Conservation (phyloP, 2,113 vertebrate genomes). For the Takifugu flavidus region DNA sequence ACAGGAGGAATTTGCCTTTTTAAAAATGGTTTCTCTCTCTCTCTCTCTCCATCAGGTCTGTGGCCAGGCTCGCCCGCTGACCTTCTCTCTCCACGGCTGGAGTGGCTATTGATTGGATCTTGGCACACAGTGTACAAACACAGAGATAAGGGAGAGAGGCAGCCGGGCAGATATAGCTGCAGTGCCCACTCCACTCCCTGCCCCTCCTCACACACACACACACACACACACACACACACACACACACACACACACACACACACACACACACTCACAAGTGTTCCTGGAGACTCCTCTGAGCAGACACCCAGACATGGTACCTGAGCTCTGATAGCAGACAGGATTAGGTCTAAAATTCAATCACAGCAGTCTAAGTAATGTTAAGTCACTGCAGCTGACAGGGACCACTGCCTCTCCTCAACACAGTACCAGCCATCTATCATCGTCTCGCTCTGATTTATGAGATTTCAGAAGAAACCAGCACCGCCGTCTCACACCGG, state of each 20-base stretch:
- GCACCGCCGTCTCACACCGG: slow-evolving; percentile 22
- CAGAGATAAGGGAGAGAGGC: slow-evolving; percentile 70
- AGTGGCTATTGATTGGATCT: slow-evolving; percentile 80
- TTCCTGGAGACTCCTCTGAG: slow-evolving; percentile 44
- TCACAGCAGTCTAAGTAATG: slow-evolving; percentile 62
- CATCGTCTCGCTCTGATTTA: slow-evolving; percentile 48
- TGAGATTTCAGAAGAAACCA: slow-evolving; percentile 37
- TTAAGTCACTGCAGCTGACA: slow-evolving; percentile 56
- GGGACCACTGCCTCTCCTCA: slow-evolving; percentile 39
- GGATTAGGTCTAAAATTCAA: slow-evolving; percentile 68
- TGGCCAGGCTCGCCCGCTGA: slow-evolving; percentile 63
- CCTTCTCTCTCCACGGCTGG: slow-evolving; percentile 76
- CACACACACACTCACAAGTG: slow-evolving; percentile 10
- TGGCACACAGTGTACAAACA: slow-evolving; percentile 79
- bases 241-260: slow-evolving; percentile 10
- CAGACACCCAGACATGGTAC: slow-evolving; percentile 59
- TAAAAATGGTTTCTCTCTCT: slow-evolving; percentile 29
- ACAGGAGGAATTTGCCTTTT: too few species aligned
- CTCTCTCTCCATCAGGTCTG: slow-evolving; percentile 44
- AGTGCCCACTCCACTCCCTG: slow-evolving; percentile 61
- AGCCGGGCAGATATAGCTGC: slow-evolving; percentile 64
- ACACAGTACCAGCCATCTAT: slow-evolving; percentile 45
- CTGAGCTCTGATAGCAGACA: slow-evolving; percentile 61
- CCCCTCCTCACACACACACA: slow-evolving; percentile 25
- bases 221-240: slow-evolving; percentile 8